Conservation (phyloP, 2,888 invertebrate genomes). For the Monochamus alternatus region DNA sequence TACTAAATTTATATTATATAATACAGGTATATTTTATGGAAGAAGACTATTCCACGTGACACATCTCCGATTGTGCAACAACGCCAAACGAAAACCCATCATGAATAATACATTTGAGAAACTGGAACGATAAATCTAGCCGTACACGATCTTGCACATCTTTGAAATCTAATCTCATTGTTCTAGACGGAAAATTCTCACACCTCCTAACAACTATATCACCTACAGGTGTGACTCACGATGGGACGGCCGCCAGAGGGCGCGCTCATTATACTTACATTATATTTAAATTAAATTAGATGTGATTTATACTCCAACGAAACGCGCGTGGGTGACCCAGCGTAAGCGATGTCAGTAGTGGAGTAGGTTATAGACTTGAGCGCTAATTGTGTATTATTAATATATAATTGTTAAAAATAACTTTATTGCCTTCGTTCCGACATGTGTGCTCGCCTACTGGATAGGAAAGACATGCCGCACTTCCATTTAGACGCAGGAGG, state of each 20-base stretch:
- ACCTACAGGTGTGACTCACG: slow-evolving; percentile 69
- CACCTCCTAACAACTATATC: slow-evolving; percentile 69
- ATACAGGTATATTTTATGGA: background rate
- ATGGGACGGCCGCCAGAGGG: slow-evolving; percentile 67
- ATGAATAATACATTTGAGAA: slow-evolving; percentile 47
- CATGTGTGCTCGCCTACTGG: slow-evolving; percentile 11
- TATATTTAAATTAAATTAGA: slow-evolving; percentile 69
- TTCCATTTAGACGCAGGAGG: background rate
- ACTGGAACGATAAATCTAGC: slow-evolving; percentile 41
- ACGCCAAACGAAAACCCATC: background rate
- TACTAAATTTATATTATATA: no score
- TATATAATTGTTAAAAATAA: slow-evolving; percentile 33
- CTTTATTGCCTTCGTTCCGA: slow-evolving; percentile 31
- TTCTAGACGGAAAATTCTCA: slow-evolving; percentile 58
- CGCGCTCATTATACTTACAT: slow-evolving; percentile 69
- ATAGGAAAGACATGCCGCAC: slow-evolving; percentile 2
- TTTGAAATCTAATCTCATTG: slow-evolving; percentile 42
- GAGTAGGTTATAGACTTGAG: slow-evolving; percentile 50
- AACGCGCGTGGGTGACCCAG: slow-evolving; percentile 55
- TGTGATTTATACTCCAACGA: slow-evolving; percentile 64
- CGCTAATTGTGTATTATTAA: slow-evolving; percentile 48
- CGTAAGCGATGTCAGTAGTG: slow-evolving; percentile 56
- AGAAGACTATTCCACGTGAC: slow-evolving; percentile 3
- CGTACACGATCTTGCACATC: slow-evolving; percentile 36
- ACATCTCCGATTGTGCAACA: slow-evolving; percentile 17